Evolutionary conservation across 2,888 invertebrate genomes (phyloP).

Genomic region (Orthosia cruda): DNA sequence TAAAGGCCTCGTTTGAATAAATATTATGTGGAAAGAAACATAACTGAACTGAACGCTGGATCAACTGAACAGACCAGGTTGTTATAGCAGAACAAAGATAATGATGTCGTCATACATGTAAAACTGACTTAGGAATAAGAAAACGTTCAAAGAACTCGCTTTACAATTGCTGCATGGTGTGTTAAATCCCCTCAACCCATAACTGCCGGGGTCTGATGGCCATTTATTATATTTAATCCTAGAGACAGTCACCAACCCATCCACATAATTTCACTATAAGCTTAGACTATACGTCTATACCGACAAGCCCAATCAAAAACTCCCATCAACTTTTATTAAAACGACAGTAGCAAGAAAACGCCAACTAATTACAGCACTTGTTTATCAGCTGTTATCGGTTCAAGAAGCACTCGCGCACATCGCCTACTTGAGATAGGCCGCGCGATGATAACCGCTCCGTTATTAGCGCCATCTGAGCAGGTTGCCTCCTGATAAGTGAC

Average conservation of each 20-base stretch:
- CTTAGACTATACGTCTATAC: too few relatives aligned
- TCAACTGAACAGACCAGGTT: background rate
- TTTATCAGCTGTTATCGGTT: conserved; percentile 50
- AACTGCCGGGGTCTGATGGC: too few relatives aligned
- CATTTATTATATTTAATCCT: too few relatives aligned
- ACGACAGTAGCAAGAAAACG: conserved; percentile 14
- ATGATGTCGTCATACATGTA: background rate
- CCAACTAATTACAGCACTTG: conserved; percentile 40
- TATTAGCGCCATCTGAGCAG: conserved; percentile 35
- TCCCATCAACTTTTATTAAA: background rate
- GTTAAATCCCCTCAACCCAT: too few relatives aligned
- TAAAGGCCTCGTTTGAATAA: background rate
- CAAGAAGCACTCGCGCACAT: conserved; percentile 47
- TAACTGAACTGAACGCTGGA: too few relatives aligned
- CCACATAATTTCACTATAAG: too few relatives aligned
- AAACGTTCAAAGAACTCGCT: too few relatives aligned
- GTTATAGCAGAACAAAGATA: background rate
- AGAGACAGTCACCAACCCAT: too few relatives aligned
- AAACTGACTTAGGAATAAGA: background rate
- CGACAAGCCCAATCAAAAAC: background rate
- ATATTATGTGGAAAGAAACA: background rate
- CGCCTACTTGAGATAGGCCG: conserved; percentile 50
- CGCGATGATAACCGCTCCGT: conserved; percentile 32
- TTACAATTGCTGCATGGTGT: too few relatives aligned
- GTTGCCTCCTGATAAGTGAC: conserved; percentile 39